Percentiles rank a stretch among this genome's conserved stretches.
Conservation (phyloP, 2,888 invertebrate genomes). For the Tanypteryx hageni region DNA sequence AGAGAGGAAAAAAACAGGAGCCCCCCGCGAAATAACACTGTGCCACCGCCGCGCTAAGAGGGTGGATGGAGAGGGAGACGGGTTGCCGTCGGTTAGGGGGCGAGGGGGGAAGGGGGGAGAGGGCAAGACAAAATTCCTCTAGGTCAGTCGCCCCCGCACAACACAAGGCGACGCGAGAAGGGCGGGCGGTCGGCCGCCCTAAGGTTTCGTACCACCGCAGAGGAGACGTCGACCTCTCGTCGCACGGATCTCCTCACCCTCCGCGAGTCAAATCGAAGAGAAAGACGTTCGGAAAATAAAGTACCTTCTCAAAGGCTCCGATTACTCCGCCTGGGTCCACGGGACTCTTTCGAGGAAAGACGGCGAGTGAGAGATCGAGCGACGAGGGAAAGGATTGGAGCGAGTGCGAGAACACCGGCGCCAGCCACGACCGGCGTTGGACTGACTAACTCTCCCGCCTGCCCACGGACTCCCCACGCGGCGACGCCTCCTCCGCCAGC, state of each 20-base stretch:
- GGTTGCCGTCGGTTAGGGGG: background rate
- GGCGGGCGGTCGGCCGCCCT: background rate
- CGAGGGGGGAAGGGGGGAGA: background rate
- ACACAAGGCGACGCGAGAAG: background rate
- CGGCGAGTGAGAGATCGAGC: background rate
- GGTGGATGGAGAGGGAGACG: background rate
- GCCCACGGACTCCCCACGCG: constrained; percentile 2
- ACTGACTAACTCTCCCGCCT: constrained; percentile 16
- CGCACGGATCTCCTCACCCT: background rate
- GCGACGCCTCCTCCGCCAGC: constrained; percentile 37
- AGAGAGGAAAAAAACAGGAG: background rate
- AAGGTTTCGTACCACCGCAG: too few relatives aligned
- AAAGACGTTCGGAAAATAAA: background rate
- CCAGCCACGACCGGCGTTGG: constrained; percentile 44
- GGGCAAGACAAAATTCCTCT: constrained; percentile 13
- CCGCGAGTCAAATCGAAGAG: background rate
- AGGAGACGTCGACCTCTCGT: constrained; percentile 17
- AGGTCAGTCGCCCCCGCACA: constrained; percentile 45
- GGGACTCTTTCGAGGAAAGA: background rate
- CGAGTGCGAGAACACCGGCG: background rate
- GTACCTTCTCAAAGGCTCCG: background rate
- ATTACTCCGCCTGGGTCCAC: background rate
- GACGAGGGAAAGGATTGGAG: background rate
- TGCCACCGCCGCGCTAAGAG: background rate
- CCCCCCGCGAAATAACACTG: background rate